A percentile compares a stretch with the other conserved stretches of the same genome.
Conservation (phyloP, 2,888 invertebrate genomes). For the Julus scandinavius region DNA sequence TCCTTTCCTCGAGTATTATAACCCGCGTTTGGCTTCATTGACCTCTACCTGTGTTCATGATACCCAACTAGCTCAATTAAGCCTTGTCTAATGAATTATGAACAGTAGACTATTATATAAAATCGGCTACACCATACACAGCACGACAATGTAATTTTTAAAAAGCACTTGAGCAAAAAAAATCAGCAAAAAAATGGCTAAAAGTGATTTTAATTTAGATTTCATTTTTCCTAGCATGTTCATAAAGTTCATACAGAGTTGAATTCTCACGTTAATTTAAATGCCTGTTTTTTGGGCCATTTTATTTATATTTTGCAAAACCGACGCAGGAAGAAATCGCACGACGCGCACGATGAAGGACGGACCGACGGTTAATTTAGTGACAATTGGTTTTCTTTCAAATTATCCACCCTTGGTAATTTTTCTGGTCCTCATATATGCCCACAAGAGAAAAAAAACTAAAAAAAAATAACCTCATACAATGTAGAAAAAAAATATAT, state of each 20-base stretch:
- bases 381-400: constrained; percentile 32
- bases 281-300: constrained; percentile 2
- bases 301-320: constrained; percentile 12
- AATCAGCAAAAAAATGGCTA: neutral
- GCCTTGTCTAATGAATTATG: constrained; percentile 35
- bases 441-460: neutral
- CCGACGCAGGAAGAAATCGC: neutral
- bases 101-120: constrained; percentile 27
- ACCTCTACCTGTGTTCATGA: constrained; percentile 8
- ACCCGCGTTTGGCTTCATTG: neutral
- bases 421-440: neutral
- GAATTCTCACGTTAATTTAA: constrained; percentile 35
- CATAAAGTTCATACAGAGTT: constrained; percentile 8
- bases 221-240: constrained; percentile 26
- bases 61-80: constrained; percentile 39
- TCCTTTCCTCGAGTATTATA: neutral
- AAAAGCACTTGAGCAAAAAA: neutral
- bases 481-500: neutral
- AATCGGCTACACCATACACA: neutral
- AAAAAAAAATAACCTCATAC: neutral
- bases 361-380: constrained; percentile 31
- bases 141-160: neutral
- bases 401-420: constrained; percentile 21
- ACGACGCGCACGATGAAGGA: constrained; percentile 13
- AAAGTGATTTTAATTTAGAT: constrained; percentile 32